These are phyloP conservation scores for Myotis daubentonii DNA, from an alignment of 2,797 vertebrate species.

Conservation along the genomic window DNA sequence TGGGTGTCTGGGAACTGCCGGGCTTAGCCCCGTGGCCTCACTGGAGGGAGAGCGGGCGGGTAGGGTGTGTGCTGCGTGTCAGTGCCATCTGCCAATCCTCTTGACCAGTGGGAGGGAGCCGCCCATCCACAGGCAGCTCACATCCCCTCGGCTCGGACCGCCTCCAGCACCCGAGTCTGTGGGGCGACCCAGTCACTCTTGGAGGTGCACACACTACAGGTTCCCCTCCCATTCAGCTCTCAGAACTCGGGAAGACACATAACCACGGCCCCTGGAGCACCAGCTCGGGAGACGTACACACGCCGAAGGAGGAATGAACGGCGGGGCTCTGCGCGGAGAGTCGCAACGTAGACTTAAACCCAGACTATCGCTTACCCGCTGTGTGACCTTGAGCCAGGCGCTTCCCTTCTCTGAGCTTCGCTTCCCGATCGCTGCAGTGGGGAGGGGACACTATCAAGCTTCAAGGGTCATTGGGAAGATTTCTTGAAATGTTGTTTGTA, in stretches of 20 bases:
- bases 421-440: neutral
- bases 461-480: neutral
- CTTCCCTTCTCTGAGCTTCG: neutral
- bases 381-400: neutral
- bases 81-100: neutral
- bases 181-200: neutral
- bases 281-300: neutral
- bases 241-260: neutral
- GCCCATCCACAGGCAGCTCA: rapidly evolving
- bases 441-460: neutral
- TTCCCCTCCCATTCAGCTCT: neutral
- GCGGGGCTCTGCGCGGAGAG: rapidly evolving
- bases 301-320: neutral
- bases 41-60: neutral
- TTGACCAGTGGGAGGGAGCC: neutral
- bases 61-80: neutral
- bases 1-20: neutral
- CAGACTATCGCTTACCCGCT: neutral
- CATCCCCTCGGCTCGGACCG: too few species aligned
- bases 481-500: neutral
- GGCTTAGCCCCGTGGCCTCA: neutral
- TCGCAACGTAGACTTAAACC: neutral
- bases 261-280: neutral
- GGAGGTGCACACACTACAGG: neutral
- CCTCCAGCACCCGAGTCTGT: neutral